Evolutionary conservation across 2,888 invertebrate species (phyloP).

Genomic region (Drosophila pegasa): DNA sequence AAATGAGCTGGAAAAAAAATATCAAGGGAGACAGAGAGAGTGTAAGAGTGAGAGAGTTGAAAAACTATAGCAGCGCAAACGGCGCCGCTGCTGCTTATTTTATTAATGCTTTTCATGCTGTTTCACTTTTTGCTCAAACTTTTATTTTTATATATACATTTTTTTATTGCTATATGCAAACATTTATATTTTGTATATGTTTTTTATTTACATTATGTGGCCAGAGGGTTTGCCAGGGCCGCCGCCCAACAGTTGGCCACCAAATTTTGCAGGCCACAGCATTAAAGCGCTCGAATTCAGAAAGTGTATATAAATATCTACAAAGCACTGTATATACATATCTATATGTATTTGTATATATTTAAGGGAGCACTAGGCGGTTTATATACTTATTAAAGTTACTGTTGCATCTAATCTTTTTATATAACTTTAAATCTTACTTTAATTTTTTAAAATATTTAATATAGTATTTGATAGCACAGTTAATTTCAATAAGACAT

Average conservation of each 20-base stretch:
- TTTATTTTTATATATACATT: constrained; percentile 10
- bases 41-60: not conserved
- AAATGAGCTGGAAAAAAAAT: constrained; percentile 3
- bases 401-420: no score
- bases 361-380: not conserved
- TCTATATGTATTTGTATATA: no score
- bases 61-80: constrained; percentile 39
- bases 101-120: constrained; percentile 62
- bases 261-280: constrained; percentile 12
- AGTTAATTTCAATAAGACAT: no score
- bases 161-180: constrained; percentile 41
- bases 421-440: no score
- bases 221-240: constrained; percentile 20
- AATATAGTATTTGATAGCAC: no score
- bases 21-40: no score
- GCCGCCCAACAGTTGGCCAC: constrained; percentile 49
- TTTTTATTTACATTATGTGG: constrained; percentile 62
- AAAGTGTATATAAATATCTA: not conserved
- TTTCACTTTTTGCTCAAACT: constrained; percentile 51
- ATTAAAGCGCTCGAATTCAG: not conserved
- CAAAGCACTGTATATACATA: not conserved
- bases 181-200: constrained; percentile 52
- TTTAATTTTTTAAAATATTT: no score
- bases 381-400: no score
- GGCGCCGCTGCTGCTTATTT: constrained; percentile 59